Percentiles rank a stretch among this genome's conserved stretches.
Conservation (phyloP, 92 coral and sea anemone species). For the Zoanthus sociatus region DNA sequence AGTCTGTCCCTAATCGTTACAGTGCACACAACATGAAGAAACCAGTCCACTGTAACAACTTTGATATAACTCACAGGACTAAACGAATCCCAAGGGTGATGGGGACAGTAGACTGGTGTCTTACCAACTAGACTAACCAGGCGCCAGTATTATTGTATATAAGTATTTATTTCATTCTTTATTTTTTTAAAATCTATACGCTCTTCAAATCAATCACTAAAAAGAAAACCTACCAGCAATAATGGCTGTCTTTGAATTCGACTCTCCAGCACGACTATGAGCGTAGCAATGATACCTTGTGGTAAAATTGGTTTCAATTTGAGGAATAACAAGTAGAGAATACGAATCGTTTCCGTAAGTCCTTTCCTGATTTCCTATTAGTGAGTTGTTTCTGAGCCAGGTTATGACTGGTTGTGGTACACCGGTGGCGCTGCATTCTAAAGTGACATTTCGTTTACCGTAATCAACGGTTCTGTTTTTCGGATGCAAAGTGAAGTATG, state of each 20-base stretch:
- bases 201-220: not conserved
- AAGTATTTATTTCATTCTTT: too few species aligned
- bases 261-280: not conserved
- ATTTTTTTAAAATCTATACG: not conserved
- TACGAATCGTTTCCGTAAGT: not conserved
- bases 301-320: not conserved
- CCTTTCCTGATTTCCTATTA: conserved; percentile 20
- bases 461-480: not conserved
- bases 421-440: conserved; percentile 51
- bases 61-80: too few species aligned
- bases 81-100: too few species aligned
- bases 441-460: not conserved
- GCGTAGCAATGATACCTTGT: not conserved
- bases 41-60: too few species aligned
- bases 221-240: not conserved
- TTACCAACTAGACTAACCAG: too few species aligned
- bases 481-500: conserved; percentile 31
- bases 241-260: not conserved
- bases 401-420: conserved; percentile 47
- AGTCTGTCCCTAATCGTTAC: too few species aligned
- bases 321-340: conserved; percentile 14
- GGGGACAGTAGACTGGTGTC: too few species aligned
- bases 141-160: too few species aligned
- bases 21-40: too few species aligned
- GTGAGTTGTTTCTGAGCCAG: conserved; percentile 41